A percentile compares a stretch with the other conserved stretches of the same genome.
phyloP scores from a whole-genome alignment of 2,888 invertebrate species.

The Euproctis similis region DNA sequence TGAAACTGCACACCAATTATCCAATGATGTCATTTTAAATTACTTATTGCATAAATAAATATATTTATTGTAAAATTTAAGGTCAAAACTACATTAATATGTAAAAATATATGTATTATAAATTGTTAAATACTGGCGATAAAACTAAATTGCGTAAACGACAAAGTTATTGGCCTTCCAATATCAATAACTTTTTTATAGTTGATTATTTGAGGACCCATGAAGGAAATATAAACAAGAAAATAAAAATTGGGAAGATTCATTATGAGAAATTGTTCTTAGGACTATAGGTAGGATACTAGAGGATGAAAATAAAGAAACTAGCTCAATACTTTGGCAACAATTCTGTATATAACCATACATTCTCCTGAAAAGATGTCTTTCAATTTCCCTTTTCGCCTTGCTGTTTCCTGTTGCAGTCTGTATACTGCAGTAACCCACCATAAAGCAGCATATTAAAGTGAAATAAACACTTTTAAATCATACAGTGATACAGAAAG shows the following conservation, averaged over 20 bases:
- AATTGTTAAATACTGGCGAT: slow-evolving; percentile 7
- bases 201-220: slow-evolving; percentile 31
- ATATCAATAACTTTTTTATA: slow-evolving; percentile 20
- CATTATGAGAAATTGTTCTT: slow-evolving; percentile 17
- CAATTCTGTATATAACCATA: slow-evolving; percentile 78
- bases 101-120: too few species aligned
- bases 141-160: slow-evolving; percentile 5
- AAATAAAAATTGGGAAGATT: slow-evolving; percentile 15
- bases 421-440: slow-evolving; percentile 83
- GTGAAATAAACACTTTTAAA: slow-evolving; percentile 70
- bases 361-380: slow-evolving; percentile 90
- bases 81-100: slow-evolving; percentile 5
- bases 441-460: slow-evolving; percentile 79
- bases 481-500: slow-evolving; percentile 63
- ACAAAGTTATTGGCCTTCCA: slow-evolving; percentile 11
- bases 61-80: too few species aligned
- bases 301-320: slow-evolving; percentile 45
- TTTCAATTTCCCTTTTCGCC: slow-evolving; percentile 90
- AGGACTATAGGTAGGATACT: slow-evolving; percentile 35
- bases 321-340: slow-evolving; percentile 69
- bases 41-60: slow-evolving; percentile 5
- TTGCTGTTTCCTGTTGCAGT: slow-evolving; percentile 84
- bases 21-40: slow-evolving; percentile 12
- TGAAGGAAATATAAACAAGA: slow-evolving; percentile 20
- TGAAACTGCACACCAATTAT: too few species aligned